Conservation (phyloP, 1,140 invertebrate genomes). For the Ooceraea biroi region DNA sequence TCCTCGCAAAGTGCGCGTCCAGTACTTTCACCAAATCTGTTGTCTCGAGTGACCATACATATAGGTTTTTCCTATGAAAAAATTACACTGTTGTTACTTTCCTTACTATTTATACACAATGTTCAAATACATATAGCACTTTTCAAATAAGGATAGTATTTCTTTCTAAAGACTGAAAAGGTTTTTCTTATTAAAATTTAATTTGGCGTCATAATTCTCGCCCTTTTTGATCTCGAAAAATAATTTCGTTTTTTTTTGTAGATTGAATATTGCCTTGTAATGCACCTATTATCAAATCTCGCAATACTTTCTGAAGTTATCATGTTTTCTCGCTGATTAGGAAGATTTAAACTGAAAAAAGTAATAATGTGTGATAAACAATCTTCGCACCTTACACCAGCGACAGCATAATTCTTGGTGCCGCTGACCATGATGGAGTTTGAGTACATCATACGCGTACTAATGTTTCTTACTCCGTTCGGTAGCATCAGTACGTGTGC, state of each 20-base stretch:
- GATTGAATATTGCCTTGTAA: too few species aligned
- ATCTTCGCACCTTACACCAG: constrained; percentile 92
- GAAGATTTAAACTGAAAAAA: not conserved
- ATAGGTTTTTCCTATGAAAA: constrained; percentile 94
- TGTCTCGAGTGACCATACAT: constrained; percentile 95
- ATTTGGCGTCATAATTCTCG: not conserved
- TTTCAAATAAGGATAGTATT: not conserved
- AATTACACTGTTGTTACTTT: not conserved
- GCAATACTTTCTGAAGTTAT: not conserved
- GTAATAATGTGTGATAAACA: not conserved
- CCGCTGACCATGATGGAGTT: constrained; percentile 97
- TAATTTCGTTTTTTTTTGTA: not conserved
- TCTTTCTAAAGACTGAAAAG: not conserved
- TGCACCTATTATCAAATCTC: not conserved
- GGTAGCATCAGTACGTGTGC: constrained; percentile 92
- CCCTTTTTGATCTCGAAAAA: too few species aligned
- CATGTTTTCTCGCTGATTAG: not conserved
- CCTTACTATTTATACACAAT: not conserved
- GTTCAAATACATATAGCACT: not conserved
- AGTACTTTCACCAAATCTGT: constrained; percentile 95
- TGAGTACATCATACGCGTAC: constrained; percentile 94
- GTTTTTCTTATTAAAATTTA: not conserved
- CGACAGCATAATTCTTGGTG: constrained; percentile 96
- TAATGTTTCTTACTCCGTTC: constrained; percentile 96
- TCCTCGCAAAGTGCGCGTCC: constrained; percentile 98